Evolutionary conservation across 2,113 vertebrate genomes (phyloP).

Genomic region (Laterallus jamaicensis): DNA sequence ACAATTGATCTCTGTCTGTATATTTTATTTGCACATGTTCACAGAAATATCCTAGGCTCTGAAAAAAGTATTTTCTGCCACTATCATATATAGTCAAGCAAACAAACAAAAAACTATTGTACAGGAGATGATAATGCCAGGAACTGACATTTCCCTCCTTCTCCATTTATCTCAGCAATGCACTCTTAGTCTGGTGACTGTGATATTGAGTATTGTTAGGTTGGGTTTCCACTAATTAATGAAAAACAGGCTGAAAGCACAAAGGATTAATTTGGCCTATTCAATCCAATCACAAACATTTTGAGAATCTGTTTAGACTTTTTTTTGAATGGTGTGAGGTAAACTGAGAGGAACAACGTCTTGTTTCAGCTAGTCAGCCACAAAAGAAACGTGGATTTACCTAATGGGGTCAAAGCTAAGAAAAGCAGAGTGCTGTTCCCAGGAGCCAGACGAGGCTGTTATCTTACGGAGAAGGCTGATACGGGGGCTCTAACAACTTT

Average conservation of each 20-base stretch:
- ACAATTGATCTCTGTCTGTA: not conserved
- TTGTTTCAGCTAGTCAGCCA: not conserved
- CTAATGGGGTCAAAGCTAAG: conserved; percentile 35
- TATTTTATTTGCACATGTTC: not conserved
- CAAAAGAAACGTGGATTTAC: conserved; percentile 25
- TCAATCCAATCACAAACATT: conserved; percentile 53
- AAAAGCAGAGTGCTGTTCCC: not conserved
- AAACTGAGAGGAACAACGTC: conserved; percentile 12
- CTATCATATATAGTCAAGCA: not conserved
- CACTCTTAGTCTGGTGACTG: conserved; percentile 46
- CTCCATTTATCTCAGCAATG: conserved; percentile 54
- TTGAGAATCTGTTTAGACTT: conserved; percentile 52
- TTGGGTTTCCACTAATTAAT: conserved; percentile 57
- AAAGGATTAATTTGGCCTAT: conserved; percentile 61
- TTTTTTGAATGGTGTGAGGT: conserved; percentile 18
- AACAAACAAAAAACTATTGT: conserved; percentile 3
- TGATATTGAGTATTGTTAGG: conserved; percentile 57
- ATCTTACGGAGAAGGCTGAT: not conserved
- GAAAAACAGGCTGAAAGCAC: conserved; percentile 57
- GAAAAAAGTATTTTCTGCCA: not conserved
- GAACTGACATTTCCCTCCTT: conserved; percentile 25
- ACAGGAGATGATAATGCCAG: not conserved
- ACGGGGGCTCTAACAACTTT: not conserved
- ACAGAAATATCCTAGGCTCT: not conserved
- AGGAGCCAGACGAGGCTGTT: not conserved